phyloP scores from a whole-genome alignment of 2,113 vertebrate species.

The Peromyscus polionotus region DNA sequence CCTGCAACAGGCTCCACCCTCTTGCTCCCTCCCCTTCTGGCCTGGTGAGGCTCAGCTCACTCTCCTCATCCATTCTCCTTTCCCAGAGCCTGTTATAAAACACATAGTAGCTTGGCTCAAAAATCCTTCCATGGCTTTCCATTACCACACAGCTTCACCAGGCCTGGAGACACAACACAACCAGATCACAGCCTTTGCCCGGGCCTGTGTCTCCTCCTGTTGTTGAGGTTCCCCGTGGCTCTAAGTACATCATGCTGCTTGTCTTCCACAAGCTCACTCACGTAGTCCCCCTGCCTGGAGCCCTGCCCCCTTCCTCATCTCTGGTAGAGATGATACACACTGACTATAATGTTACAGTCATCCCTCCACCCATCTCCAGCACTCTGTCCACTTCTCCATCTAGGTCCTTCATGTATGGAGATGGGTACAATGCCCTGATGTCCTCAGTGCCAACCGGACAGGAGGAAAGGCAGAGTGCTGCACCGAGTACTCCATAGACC shows the following conservation, averaged over 20 bases:
- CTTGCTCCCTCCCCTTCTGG: accelerated
- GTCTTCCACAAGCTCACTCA: too few species aligned
- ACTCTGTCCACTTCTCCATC: accelerated
- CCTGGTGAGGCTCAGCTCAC: neutral
- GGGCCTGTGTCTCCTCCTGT: neutral
- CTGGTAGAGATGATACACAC: too few species aligned
- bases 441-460: neutral
- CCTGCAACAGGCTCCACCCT: neutral
- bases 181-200: neutral
- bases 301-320: neutral
- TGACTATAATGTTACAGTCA: neutral
- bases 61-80: too few species aligned
- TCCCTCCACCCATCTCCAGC: neutral
- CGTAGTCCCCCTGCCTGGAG: too few species aligned
- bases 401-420: too few species aligned
- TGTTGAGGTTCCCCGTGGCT: neutral
- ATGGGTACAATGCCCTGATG: neutral
- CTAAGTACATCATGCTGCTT: neutral
- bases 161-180: neutral
- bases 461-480: neutral
- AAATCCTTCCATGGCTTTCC: neutral
- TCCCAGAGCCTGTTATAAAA: neutral
- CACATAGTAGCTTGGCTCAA: neutral
- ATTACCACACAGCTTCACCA: neutral
- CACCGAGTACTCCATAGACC: neutral